A percentile compares a stretch with the other conserved stretches of the same genome.
Evolutionary conservation across 2,888 invertebrate species (phyloP).

Genomic region (Merodon equestris): DNA sequence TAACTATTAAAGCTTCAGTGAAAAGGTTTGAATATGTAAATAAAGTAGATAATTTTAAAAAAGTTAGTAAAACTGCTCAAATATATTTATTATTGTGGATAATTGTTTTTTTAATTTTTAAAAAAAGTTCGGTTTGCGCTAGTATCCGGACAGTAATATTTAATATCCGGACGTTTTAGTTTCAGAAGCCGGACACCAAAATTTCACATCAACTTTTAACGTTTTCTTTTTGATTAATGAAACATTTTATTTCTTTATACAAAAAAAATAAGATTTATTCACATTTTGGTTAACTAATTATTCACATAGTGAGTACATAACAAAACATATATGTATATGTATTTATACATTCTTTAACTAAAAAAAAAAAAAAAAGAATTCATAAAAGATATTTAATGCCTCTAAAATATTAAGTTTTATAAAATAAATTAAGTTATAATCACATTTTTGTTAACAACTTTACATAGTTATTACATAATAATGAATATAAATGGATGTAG

Average conservation of each 20-base stretch:
- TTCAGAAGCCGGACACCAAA: conserved; percentile 27
- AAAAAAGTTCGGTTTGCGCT: conserved; percentile 21
- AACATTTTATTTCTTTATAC: conserved; percentile 20
- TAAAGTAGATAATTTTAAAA: conserved; percentile 17
- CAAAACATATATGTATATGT: no score
- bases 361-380: no score
- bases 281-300: neutral
- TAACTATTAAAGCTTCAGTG: conserved; percentile 26
- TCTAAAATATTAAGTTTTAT: no score
- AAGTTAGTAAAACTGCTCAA: conserved; percentile 13
- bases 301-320: neutral
- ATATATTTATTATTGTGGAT: conserved; percentile 27
- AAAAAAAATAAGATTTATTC: neutral
- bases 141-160: conserved; percentile 24
- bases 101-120: conserved; percentile 17
- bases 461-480: conserved; percentile 3
- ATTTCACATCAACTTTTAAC: conserved; percentile 21
- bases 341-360: no score
- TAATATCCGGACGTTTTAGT: conserved; percentile 14
- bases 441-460: conserved; percentile 3
- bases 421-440: conserved; percentile 2
- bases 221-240: conserved; percentile 11
- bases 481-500: conserved; percentile 5
- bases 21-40: conserved; percentile 25
- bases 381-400: no score